Evolutionary conservation across 1,140 invertebrate genomes (phyloP).

Genomic region (Halesus radiatus): DNA sequence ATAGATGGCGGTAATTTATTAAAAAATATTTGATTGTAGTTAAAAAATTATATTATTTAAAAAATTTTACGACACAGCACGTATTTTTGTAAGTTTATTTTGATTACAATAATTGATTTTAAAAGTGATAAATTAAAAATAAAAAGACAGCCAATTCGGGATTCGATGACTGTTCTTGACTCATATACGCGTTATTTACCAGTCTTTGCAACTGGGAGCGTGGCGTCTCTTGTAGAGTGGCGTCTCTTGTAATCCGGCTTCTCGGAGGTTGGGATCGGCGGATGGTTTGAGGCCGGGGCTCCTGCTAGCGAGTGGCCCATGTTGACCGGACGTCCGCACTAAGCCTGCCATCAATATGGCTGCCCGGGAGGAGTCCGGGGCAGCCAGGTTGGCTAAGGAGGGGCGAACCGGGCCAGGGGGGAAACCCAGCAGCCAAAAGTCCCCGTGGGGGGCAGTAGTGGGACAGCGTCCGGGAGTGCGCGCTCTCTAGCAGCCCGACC

Average conservation of each 20-base stretch:
- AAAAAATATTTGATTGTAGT: no score
- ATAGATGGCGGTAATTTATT: no score
- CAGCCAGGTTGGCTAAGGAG: constrained; percentile 94
- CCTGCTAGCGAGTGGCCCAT: constrained; percentile 77
- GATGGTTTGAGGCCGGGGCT: constrained; percentile 92
- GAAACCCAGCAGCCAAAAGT: constrained; percentile 97
- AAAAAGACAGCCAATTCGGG: neutral
- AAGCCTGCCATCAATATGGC: constrained; percentile 95
- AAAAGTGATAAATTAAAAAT: neutral
- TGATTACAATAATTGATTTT: no score
- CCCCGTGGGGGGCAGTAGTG: constrained; percentile 96
- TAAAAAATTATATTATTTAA: no score
- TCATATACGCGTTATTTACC: constrained; percentile 17
- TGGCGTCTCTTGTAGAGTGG: constrained; percentile 94
- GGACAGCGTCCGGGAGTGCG: constrained; percentile 96
- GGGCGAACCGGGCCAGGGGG: constrained; percentile 96
- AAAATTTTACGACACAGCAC: no score
- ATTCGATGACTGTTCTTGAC: neutral
- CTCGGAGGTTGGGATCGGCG: constrained; percentile 87
- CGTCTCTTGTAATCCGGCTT: constrained; percentile 95
- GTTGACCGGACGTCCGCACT: constrained; percentile 89
- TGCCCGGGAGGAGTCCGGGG: constrained; percentile 82
- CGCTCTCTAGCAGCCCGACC: constrained; percentile 84
- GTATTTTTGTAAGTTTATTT: no score
- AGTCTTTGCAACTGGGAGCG: constrained; percentile 79